Conservation (phyloP, 1,140 invertebrate species). For the Pseudomyrmex flavicornis region DNA sequence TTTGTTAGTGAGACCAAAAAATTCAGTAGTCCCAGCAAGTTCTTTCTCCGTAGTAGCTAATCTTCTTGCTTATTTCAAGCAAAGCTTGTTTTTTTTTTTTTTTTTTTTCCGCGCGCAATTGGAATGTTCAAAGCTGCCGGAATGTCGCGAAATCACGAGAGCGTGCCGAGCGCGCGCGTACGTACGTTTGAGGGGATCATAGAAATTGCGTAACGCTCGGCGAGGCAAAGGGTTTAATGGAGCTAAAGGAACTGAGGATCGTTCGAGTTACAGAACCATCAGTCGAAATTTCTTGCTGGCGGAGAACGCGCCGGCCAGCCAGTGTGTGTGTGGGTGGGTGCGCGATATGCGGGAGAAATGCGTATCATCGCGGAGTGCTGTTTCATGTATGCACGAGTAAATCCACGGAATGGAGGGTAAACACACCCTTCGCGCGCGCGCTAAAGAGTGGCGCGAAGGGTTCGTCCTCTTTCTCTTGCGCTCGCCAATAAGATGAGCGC, state of each 20-base stretch:
- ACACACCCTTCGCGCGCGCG: conserved; percentile 62
- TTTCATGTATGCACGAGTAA: conserved; percentile 79
- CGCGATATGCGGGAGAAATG: conserved; percentile 65
- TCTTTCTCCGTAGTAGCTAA: no score
- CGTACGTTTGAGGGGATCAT: background rate
- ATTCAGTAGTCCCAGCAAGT: no score
- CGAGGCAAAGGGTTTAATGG: conserved; percentile 63
- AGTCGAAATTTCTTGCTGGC: conserved; percentile 17
- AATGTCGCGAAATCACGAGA: conserved; percentile 36
- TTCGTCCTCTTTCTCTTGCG: conserved; percentile 28
- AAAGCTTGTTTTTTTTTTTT: no score
- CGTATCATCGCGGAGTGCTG: conserved; percentile 75
- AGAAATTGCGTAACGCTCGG: conserved; percentile 33
- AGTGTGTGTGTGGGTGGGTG: no score
- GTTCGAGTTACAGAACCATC: conserved; percentile 19
- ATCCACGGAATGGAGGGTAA: conserved; percentile 76
- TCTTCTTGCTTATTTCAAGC: no score
- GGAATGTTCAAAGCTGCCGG: conserved; percentile 28
- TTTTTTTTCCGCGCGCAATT: background rate
- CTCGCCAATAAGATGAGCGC: conserved; percentile 55
- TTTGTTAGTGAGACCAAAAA: no score
- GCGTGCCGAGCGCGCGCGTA: background rate
- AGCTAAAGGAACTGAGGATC: conserved; percentile 68
- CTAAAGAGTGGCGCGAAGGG: conserved; percentile 43
- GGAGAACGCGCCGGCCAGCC: no score